Base-by-base conservation (phyloP, 2,113 vertebrate species). In the Poeciliopsis turrubarensis region DNA sequence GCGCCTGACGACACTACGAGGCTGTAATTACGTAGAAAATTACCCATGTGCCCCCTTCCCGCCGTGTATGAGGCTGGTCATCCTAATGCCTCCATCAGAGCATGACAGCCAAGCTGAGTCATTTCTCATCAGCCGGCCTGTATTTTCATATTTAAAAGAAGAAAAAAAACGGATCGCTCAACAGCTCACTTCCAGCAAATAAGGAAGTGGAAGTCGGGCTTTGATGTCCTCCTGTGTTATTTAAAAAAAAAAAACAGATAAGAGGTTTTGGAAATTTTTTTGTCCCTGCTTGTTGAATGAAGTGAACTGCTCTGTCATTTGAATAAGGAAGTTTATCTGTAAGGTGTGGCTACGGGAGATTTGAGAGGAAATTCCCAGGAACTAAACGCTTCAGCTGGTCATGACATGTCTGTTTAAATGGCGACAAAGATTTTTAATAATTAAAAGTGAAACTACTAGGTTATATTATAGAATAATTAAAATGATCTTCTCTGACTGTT, bases 361-460 rank as follows among this genome's bases (percentile, higher is more conserved):
- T 70, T 51, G 37, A 79, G 85, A 89, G 89, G 86, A 93, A 93
- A 91, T 90, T 91, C 90, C 87, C 89, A 88, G 86, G 69, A 86
- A 80, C 80, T 47, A 61, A 87, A 79, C 75, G 60, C 64, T 90
- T 89, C 75, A 77, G 86, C 86, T 80, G 87, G 84, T 85, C 1
- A 1, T 19, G 1, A 83, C 74, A 79, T 89, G 90, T 81, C 75
- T 72, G 77, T 68, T 72, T 19, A 17, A 47, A 57, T 25, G 47
- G 1, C 6, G 1, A 57, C 25, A 25, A 10, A 25, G 7, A 54
- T 41, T 41, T 15, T 41, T 41, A 22, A 22, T 25, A 17, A 22
- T 15, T 19, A 15, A 47, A 47, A 47, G n/a, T 22, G 7, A 10
- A 57, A 25, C 51, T 57, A n/a, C 17, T 57, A n/a, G 8, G 51